phyloP scores from a whole-genome alignment of 2,888 invertebrate species.

The Parnassius apollo region DNA sequence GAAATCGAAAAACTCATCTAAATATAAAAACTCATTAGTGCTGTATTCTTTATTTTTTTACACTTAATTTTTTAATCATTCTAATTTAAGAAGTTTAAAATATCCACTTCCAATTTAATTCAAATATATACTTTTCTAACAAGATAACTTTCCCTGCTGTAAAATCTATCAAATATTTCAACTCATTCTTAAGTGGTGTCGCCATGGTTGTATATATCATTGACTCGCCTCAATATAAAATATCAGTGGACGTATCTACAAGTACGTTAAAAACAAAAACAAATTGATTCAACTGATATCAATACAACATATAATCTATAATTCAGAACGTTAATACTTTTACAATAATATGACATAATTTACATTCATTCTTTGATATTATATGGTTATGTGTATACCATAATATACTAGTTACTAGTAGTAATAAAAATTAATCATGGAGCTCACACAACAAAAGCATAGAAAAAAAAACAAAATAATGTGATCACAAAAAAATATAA shows the following conservation, averaged over 20 bases:
- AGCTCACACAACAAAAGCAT: constrained; percentile 41
- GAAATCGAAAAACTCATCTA: too few species aligned
- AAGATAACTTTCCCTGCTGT: too few species aligned
- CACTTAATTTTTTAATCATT: too few species aligned
- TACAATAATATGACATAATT: constrained; percentile 10
- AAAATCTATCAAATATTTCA: too few species aligned
- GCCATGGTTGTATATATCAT: too few species aligned
- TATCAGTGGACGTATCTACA: constrained; percentile 7
- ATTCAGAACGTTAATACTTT: constrained; percentile 1
- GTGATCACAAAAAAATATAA: constrained; percentile 75
- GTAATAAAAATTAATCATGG: constrained; percentile 24
- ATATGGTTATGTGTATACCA: constrained; percentile 11
- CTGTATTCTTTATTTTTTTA: too few species aligned
- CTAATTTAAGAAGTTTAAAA: too few species aligned
- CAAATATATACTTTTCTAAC: too few species aligned
- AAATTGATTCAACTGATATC: constrained; percentile 4
- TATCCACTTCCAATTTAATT: too few species aligned
- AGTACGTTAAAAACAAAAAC: neutral
- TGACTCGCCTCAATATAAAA: neutral
- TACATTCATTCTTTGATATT: constrained; percentile 10
- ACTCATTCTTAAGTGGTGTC: too few species aligned
- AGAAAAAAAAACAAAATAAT: constrained; percentile 37
- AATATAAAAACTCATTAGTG: too few species aligned
- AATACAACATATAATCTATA: constrained; percentile 5
- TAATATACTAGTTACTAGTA: neutral